A percentile compares a stretch with the other conserved stretches of the same genome.
Evolutionary conservation across 2,113 vertebrate genomes (phyloP).

Genomic region (Meles meles): DNA sequence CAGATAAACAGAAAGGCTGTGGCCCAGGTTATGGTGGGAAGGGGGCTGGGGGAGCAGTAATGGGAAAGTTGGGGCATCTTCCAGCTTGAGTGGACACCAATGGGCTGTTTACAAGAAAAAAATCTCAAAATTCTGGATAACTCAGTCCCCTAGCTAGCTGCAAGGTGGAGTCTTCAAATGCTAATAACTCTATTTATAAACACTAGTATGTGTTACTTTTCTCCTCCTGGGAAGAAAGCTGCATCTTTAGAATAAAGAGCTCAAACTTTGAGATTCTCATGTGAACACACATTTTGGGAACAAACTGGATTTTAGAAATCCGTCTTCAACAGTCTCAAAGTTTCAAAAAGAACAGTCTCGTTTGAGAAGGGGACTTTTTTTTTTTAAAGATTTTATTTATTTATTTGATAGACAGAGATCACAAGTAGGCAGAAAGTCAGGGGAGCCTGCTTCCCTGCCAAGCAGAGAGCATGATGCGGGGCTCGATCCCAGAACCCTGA

Average conservation of each 20-base stretch:
- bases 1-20: fast-evolving
- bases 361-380: not conserved
- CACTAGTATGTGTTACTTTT: not conserved
- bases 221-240: not conserved
- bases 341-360: not conserved
- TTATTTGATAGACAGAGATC: too few relatives aligned
- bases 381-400: too few relatives aligned
- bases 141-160: not conserved
- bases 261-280: not conserved
- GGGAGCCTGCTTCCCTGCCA: too few relatives aligned
- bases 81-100: not conserved
- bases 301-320: not conserved
- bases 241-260: conserved; percentile 20
- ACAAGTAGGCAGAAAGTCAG: too few relatives aligned
- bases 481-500: too few relatives aligned
- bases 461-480: too few relatives aligned
- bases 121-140: not conserved
- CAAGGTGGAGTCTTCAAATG: not conserved
- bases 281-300: not conserved
- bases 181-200: not conserved
- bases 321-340: not conserved
- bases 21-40: too few relatives aligned
- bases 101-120: not conserved
- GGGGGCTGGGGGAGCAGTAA: fast-evolving
- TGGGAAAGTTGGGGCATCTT: not conserved